Evolutionary conservation across 2,888 invertebrate species (phyloP), one percentile per base, ranked within the genome.

Genomic region (Sphaeridia pumilis): DNA sequence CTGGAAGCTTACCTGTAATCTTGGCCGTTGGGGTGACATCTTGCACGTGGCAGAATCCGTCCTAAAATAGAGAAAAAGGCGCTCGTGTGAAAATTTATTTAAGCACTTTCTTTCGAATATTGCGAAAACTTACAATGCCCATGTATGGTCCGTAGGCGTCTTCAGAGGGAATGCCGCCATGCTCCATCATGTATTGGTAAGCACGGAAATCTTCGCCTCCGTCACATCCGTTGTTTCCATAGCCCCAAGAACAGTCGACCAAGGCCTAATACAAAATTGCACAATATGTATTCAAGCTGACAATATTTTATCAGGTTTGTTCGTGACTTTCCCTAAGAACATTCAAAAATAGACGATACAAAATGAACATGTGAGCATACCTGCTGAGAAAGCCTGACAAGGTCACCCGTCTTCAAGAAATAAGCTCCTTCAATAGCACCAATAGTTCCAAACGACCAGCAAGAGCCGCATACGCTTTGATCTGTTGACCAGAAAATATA

Each of bases 401-500:
- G 75, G 62, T 84, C 79, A 0, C 85, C 84, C 63, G 83, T 83
- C 67, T 84, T 84, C 34, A 90, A 72, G 72, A 87, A 94, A 68
- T 81, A 81, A 0, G 92, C 89, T 1, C 94, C 93, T 72, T 95
- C 95, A 52, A 95, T 80, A 0, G 90, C 79, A 7, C 94, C 94
- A 54, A 87, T 83, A 0, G 93, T 90, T 24, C 93, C 94, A 74
- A 94, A 95, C 58, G 88, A 88, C 94, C 94, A 94, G 67, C 94
- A 95, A 0, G 92, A 93, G 0, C 95, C 95, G 72, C 95, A 95
- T 10, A 94, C 88, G 0, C 90, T 92, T 74, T 95, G 95, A 76
- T 95, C 94, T 84, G 70, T 7, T 53, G 44, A 45, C 28, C 42
- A 46, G 25, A 24, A 52, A 68, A n/a, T 10, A 45, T 24, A 22